A percentile compares a stretch with the other conserved stretches of the same genome.
phyloP scores from a whole-genome alignment of 2,113 vertebrate genomes.

The Atrichornis clamosus region DNA sequence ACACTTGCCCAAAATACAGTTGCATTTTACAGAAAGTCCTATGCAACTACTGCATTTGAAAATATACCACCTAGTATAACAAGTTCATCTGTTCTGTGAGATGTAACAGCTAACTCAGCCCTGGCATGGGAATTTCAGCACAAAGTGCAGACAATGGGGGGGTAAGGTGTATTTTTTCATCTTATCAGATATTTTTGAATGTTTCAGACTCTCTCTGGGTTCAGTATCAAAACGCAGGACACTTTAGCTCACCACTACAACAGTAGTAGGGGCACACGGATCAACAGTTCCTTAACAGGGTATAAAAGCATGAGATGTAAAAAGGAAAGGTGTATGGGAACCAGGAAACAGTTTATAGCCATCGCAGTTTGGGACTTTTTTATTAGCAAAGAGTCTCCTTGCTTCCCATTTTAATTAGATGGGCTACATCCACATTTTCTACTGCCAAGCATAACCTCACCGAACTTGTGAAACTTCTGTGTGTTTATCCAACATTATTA shows the following conservation, averaged over 20 bases:
- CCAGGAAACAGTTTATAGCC: background rate
- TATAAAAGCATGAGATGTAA: background rate
- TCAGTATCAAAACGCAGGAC: background rate
- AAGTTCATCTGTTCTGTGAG: background rate
- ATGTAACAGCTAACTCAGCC: background rate
- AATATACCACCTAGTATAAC: background rate
- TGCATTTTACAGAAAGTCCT: background rate
- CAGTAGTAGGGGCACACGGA: background rate
- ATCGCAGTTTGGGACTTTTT: background rate
- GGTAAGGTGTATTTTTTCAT: background rate
- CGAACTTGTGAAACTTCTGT: background rate
- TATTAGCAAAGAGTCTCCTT: background rate
- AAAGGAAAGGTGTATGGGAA: background rate
- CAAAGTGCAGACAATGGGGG: background rate
- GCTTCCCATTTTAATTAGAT: background rate
- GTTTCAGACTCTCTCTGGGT: background rate
- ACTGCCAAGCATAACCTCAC: background rate
- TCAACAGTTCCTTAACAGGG: background rate
- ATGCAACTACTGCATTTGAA: background rate
- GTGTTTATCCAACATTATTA: background rate
- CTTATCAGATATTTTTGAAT: background rate
- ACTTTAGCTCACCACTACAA: background rate
- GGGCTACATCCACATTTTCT: background rate
- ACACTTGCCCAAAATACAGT: background rate
- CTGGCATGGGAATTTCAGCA: background rate